phyloP scores from a whole-genome alignment of 2,797 vertebrate species.

The Rhabdomys pumilio region DNA sequence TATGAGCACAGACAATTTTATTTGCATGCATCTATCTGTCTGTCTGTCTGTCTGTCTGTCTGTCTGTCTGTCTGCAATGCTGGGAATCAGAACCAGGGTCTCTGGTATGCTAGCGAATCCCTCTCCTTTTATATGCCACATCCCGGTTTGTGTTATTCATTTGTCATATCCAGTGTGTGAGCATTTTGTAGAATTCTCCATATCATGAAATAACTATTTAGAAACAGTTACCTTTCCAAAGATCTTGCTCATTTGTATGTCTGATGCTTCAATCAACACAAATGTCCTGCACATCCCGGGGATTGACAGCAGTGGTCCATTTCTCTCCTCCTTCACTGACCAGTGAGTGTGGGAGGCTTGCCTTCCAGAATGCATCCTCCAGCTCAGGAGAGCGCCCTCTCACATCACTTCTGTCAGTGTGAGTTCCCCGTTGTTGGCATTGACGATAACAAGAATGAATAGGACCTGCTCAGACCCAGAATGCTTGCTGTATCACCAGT shows the following conservation, averaged over 20 bases:
- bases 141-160: background rate
- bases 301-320: rapidly evolving
- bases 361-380: background rate
- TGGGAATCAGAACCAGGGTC: background rate
- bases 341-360: background rate
- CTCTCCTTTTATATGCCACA: too few relatives aligned
- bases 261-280: background rate
- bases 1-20: background rate
- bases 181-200: background rate
- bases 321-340: background rate
- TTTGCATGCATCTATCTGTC: background rate
- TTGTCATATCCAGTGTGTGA: background rate
- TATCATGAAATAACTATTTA: background rate
- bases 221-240: background rate
- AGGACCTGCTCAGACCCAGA: rapidly evolving
- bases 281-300: background rate
- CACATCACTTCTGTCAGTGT: too few relatives aligned
- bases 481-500: rapidly evolving
- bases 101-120: background rate
- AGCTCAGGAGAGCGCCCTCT: too few relatives aligned
- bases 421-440: rapidly evolving
- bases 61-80: background rate
- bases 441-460: background rate
- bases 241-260: background rate
- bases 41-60: too few relatives aligned